phyloP scores from a whole-genome alignment of 1,140 invertebrate species.

The Nasonia longicornis region DNA sequence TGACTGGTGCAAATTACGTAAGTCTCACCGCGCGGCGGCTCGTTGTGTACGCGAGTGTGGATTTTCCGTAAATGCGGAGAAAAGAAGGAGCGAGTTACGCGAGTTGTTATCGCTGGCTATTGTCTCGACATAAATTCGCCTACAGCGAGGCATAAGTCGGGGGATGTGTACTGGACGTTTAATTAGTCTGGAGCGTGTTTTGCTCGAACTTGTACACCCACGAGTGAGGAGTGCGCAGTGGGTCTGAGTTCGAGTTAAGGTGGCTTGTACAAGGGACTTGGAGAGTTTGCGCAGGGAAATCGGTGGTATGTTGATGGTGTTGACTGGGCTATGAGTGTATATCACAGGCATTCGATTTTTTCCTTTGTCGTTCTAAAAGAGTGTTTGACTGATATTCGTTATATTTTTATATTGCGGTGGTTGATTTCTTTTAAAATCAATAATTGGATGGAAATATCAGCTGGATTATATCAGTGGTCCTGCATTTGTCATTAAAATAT shows the following conservation, averaged over 20 bases:
- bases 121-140: not conserved
- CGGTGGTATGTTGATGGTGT: no score
- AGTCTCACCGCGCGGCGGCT: not conserved
- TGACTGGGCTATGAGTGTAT: no score
- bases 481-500: no score
- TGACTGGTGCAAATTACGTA: not conserved
- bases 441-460: no score
- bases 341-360: no score
- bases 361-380: no score
- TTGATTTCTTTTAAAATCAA: no score
- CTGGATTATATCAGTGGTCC: no score
- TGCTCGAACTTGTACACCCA: not conserved
- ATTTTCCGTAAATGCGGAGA: not conserved
- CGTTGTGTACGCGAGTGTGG: not conserved
- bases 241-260: not conserved
- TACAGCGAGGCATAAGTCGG: not conserved
- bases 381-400: no score
- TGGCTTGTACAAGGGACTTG: not conserved
- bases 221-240: no score
- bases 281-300: not conserved
- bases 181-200: not conserved
- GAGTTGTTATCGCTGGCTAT: not conserved
- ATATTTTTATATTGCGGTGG: no score
- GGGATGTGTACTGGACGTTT: constrained; percentile 1
- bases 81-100: constrained; percentile 9